phyloP scores from a whole-genome alignment of 2,888 invertebrate genomes.

The Rhamphomyia laevipes region DNA sequence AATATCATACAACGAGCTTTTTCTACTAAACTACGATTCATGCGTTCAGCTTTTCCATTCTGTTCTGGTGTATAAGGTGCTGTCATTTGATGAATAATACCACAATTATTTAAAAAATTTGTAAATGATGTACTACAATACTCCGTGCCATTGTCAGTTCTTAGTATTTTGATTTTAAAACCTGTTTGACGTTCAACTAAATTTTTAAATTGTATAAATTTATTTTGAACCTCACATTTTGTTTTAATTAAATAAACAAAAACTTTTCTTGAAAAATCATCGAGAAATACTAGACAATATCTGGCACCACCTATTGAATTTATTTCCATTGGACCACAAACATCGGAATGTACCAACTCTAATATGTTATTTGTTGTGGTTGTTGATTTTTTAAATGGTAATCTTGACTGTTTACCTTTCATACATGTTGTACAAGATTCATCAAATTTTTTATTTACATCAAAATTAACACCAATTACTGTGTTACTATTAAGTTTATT shows the following conservation, averaged over 20 bases:
- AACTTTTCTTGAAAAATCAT: constrained; percentile 16
- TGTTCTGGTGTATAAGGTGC: constrained; percentile 27
- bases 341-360: no score
- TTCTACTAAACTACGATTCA: constrained; percentile 28
- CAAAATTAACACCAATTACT: no score
- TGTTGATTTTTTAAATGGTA: no score
- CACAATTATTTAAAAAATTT: constrained; percentile 17
- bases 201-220: constrained; percentile 10
- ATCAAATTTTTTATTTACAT: no score
- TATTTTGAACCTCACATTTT: constrained; percentile 13
- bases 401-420: no score
- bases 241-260: constrained; percentile 15
- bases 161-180: constrained; percentile 16
- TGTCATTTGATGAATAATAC: constrained; percentile 19
- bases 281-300: constrained; percentile 16
- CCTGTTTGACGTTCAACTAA: constrained; percentile 18
- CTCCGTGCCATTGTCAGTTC: constrained; percentile 22
- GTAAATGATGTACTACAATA: constrained; percentile 17
- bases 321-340: no score
- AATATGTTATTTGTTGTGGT: no score
- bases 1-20: constrained; percentile 20
- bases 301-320: constrained; percentile 14
- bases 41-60: constrained; percentile 28
- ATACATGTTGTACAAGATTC: no score
- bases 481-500: no score